Evolutionary conservation across 1,140 invertebrate genomes (phyloP), one percentile per base, ranked within the genome.

Genomic region (Trachymyrmex septentrionalis): DNA sequence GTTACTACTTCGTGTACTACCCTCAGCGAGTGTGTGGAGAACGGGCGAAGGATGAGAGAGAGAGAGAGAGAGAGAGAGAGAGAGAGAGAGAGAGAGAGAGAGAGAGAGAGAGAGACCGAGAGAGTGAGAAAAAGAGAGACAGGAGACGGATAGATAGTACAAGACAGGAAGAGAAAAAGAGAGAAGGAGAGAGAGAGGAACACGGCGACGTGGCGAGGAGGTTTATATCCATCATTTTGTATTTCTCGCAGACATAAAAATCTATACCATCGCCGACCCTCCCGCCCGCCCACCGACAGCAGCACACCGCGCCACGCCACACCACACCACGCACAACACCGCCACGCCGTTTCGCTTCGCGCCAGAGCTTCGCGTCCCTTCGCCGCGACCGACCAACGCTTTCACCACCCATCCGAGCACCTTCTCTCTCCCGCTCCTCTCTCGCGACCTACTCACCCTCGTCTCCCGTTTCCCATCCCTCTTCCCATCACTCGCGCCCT

Each of bases 171-270:
- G 64, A 34, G 64, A 82, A 50, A 48, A 59, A 73, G 24, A 69
- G 72, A 44, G n/a, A 44, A n/a, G n/a, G 57, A 12, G 24, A 27
- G 75, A 38, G 38, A 38, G 38, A 38, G 38, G 71, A 59, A 85
- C 78, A 86, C 87, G 87, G 85, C 72, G 90, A 80, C 78, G 88
- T 87, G 91, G 90, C 80, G 89, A 87, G 88, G 92, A 93, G 94
- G 93, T 94, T 94, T 94, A 94, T 94, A 94, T 94, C 94, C 93
- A 95, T 95, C 94, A 95, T 95, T 95, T 95, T 94, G 93, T 94
- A 94, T 94, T 94, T 94, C 93, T 94, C 94, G 92, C 93, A 94
- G 94, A 94, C 94, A 93, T 93, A 93, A 93, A 93, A 93, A 93
- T 93, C 92, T 93, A 93, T 92, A 92, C 91, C 92, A 93, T 87